A percentile compares a stretch with the other conserved stretches of the same genome.
Conservation (phyloP, 1,140 invertebrate species). For the Bombus sibiricus region DNA sequence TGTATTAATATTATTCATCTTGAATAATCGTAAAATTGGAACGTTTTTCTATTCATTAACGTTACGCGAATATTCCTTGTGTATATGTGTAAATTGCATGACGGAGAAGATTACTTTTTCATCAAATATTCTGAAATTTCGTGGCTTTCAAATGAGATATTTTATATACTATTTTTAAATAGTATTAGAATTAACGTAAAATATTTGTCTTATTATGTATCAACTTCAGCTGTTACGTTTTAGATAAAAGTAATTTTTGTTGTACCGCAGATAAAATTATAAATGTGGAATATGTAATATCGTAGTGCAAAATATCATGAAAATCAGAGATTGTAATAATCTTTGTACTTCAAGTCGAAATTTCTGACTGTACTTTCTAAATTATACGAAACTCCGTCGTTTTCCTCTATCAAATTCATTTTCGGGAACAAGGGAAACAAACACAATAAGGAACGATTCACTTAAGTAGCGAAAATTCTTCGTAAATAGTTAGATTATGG, state of each 20-base stretch:
- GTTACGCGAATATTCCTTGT: background rate
- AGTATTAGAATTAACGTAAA: background rate
- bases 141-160: accelerated
- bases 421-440: background rate
- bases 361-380: background rate
- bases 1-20: too few relatives aligned
- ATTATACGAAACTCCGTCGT: background rate
- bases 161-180: background rate
- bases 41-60: too few relatives aligned
- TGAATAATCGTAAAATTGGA: too few relatives aligned
- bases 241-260: background rate
- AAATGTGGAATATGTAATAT: background rate
- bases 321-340: background rate
- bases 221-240: background rate
- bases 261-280: background rate
- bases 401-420: background rate
- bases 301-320: too few relatives aligned
- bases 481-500: conserved; percentile 17
- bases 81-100: too few relatives aligned
- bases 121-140: too few relatives aligned
- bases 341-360: background rate
- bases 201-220: background rate
- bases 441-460: background rate
- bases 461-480: conserved; percentile 21
- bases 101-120: too few relatives aligned